Base-by-base conservation (phyloP, 2,797 vertebrate genomes). In the Rhabdomys pumilio region DNA sequence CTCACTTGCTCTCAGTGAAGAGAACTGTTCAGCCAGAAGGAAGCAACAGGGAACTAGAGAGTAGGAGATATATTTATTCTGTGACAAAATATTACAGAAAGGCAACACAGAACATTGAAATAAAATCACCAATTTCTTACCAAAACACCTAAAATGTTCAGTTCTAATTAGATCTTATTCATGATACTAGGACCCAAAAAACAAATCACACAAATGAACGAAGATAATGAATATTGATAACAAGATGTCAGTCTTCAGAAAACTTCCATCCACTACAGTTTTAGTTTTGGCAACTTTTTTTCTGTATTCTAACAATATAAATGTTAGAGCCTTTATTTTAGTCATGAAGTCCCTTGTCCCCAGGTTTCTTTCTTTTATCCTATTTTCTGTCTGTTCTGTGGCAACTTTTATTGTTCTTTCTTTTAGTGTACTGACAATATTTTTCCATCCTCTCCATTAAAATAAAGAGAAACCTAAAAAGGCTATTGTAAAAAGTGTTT, bases 121-220 rank as follows among this genome's bases (percentile, higher is more conserved):
- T 63, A 75, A 75, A 94, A 73, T 67, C 22, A 61, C 19, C 13
- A 82, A n/a, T 83, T 94, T 83, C 75, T 90, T 92, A 92, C 61
- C 31, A 83, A 77, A 96, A 83, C 31, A 67, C 26, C 6, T 0
- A n/a, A 83, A 92, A 80, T 87, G 3, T 41, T 41, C 19, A 69
- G 10, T 75, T 90, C 2, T 14, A 34, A 41, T 7, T 22, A 41
- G 77, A 89, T 61, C 59, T 57, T 5, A 86, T 31, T 75, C 41
- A 31, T 91, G 53, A 75, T 55, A 84, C 31, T 3, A 69, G 53
- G 50, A 77, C 93, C 50, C 50, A 76, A 57, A 76, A 75, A 63
- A 84, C 63, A 84, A 72, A 5, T 80, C 38, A 80, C 20, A 75
- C 75, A 38, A 88, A 44, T 67, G 34, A 65, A 73, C 59, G 79